Percentiles rank a stretch among this genome's conserved stretches.
phyloP scores from a whole-genome alignment of 2,888 invertebrate species.

The Pasiphila rectangulata region DNA sequence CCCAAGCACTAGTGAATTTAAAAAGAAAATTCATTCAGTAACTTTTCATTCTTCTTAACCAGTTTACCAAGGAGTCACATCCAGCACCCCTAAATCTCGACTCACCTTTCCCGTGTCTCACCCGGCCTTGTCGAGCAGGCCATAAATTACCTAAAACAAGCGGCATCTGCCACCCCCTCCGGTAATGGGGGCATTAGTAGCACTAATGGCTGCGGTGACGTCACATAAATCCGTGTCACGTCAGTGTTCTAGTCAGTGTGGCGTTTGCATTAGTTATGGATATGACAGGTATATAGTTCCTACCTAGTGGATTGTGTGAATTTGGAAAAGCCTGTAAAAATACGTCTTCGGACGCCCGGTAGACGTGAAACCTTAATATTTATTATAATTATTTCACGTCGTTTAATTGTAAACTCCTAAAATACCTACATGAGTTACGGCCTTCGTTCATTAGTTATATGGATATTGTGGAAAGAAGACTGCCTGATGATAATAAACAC shows the following conservation, averaged over 20 bases:
- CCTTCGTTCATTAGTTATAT: not conserved
- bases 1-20: too few species aligned
- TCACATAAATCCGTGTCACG: constrained; percentile 78
- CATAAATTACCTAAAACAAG: constrained; percentile 81
- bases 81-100: constrained; percentile 33
- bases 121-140: constrained; percentile 56
- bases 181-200: constrained; percentile 78
- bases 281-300: not conserved
- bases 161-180: constrained; percentile 72
- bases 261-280: constrained; percentile 12
- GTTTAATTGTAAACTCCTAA: too few species aligned
- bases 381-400: too few species aligned
- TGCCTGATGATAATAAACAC: too few species aligned
- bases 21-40: too few species aligned
- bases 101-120: constrained; percentile 55
- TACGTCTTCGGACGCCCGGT: too few species aligned
- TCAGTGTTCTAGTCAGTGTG: constrained; percentile 42
- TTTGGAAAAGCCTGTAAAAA: too few species aligned
- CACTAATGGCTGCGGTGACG: constrained; percentile 77
- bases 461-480: too few species aligned
- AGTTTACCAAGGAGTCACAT: too few species aligned
- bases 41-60: too few species aligned
- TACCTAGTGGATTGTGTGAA: too few species aligned
- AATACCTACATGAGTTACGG: not conserved
- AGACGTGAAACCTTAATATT: too few species aligned